Evolutionary conservation across 2,797 vertebrate genomes (phyloP), one percentile per base, ranked within the genome.

Genomic region (Pempheris klunzingeri): DNA sequence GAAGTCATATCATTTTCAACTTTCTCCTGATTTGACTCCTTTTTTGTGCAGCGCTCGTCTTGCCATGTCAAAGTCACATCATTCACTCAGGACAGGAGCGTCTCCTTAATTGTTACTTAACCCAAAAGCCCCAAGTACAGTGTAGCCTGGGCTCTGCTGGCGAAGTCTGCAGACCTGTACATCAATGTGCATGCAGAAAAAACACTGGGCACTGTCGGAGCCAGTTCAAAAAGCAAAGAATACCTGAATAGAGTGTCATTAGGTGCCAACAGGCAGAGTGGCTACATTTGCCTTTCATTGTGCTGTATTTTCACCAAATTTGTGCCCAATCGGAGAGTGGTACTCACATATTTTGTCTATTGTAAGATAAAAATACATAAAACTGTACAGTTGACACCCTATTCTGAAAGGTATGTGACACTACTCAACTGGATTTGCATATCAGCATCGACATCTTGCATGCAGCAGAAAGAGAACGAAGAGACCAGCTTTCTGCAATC

Each of bases 151-250:
- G 38, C 57, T 71, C 54, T 44, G 47, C 49, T 50, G 43, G 38
- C 57, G 7, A 58, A 64, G 20, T 10, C 36, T 55, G 30, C 18
- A 61, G 68, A 71, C 30, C 43, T 52, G n/a, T 34, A 41, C 49
- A 71, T 70, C 24, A 62, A n/a, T 28, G 57, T 76, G 61, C 58
- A 73, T 58, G 58, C 71, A 68, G 49, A 63, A n/a, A n/a, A n/a
- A n/a, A n/a, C n/a, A n/a, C 49, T 63, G 58, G 60, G 20, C 50
- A 70, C 59, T 60, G 73, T 77, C 49, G n/a, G n/a, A n/a, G n/a
- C n/a, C n/a, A 65, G 49, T 52, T 74, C 68, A 58, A 41, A 58
- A 12, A 67, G 22, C 18, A 67, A 78, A 85, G 78, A 83, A 80
- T 57, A 63, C 61, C n/a, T 34, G 38, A 74, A 85, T 22, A 88